Evolutionary conservation across 1,140 invertebrate genomes (phyloP).

Genomic region (Drosophila cardini): DNA sequence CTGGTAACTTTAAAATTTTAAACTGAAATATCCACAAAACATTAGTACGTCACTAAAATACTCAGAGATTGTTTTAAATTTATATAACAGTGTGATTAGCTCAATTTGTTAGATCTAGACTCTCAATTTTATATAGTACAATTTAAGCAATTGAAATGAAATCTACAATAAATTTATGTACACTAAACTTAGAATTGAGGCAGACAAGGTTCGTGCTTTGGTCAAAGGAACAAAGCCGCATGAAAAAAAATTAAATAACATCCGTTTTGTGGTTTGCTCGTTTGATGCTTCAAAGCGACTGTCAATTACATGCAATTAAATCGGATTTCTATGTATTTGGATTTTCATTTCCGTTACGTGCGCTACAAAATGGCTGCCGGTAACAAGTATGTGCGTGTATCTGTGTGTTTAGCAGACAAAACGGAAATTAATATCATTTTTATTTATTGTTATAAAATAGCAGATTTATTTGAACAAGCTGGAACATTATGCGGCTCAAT

Average conservation of each 20-base stretch:
- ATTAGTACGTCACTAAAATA: no score
- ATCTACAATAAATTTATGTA: no score
- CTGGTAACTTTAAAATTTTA: no score
- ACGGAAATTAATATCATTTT: slow-evolving; percentile 78
- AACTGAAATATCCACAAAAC: no score
- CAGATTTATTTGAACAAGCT: slow-evolving; percentile 55
- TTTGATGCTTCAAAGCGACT: slow-evolving; percentile 60
- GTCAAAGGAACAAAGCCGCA: slow-evolving; percentile 7
- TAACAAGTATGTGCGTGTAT: slow-evolving; percentile 4
- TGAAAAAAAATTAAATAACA: slow-evolving; percentile 59
- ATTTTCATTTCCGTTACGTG: slow-evolving; percentile 67
- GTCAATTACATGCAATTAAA: slow-evolving; percentile 79
- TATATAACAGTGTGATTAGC: no score
- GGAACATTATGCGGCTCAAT: slow-evolving; percentile 34
- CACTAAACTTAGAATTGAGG: neutral
- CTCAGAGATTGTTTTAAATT: no score
- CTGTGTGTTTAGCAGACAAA: slow-evolving; percentile 39
- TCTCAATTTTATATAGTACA: no score
- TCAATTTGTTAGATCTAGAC: no score
- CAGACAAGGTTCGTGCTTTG: neutral
- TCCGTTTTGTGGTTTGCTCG: slow-evolving; percentile 52
- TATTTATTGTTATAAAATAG: slow-evolving; percentile 73
- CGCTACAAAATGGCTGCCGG: slow-evolving; percentile 56
- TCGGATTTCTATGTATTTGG: slow-evolving; percentile 68
- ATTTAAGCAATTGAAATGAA: no score